Conservation (phyloP, 2,113 vertebrate genomes). For the Archilochus colubris region DNA sequence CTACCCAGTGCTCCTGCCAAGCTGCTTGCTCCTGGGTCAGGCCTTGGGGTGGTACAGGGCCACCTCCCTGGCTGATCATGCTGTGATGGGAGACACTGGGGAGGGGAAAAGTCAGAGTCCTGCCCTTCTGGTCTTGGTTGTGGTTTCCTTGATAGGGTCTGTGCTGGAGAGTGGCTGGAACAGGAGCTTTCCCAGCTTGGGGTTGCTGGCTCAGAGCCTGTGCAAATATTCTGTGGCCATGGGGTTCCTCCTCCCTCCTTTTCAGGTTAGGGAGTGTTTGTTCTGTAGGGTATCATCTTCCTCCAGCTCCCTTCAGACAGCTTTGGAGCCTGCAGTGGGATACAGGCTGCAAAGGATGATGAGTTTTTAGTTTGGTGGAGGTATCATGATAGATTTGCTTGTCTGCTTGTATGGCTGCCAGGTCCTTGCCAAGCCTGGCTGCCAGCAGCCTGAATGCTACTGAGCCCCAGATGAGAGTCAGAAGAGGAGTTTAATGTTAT, state of each 20-base stretch:
- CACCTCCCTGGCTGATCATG: not conserved
- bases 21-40: not conserved
- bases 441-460: not conserved
- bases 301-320: not conserved
- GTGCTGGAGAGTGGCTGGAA: not conserved
- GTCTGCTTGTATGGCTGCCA: accelerated
- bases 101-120: not conserved
- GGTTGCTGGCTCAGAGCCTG: not conserved
- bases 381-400: not conserved
- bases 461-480: accelerated
- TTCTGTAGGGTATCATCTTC: not conserved
- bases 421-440: too few species aligned
- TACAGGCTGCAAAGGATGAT: not conserved
- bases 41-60: not conserved
- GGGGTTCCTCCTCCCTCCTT: not conserved
- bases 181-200: not conserved
- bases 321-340: not conserved
- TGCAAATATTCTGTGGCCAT: not conserved
- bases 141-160: not conserved
- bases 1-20: not conserved
- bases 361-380: not conserved
- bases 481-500: not conserved
- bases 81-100: accelerated
- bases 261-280: not conserved
- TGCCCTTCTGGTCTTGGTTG: not conserved